Conservation (phyloP, 2,797 vertebrate genomes). For the Macropus fuliginosus region DNA sequence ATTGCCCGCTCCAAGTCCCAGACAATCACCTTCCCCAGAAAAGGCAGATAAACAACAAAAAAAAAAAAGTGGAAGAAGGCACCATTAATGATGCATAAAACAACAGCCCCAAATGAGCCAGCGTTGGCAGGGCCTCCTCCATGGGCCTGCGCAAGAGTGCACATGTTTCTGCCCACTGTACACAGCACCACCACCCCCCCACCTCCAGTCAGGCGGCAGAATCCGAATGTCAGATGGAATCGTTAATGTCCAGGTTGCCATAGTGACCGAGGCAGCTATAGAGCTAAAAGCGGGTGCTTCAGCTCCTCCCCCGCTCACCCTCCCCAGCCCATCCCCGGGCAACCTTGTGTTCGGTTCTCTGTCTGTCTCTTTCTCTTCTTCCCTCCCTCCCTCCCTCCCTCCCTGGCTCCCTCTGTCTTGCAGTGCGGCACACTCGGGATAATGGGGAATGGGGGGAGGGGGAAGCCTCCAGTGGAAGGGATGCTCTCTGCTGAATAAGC, state of each 20-base stretch:
- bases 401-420: not conserved
- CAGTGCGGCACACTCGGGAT: not conserved
- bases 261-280: conserved; percentile 81
- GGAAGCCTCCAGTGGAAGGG: not conserved
- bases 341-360: conserved; percentile 62
- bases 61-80: conserved; percentile 24
- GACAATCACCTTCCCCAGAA: conserved; percentile 55
- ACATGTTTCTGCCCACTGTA: conserved; percentile 39
- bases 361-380: not conserved
- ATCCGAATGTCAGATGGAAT: conserved; percentile 88
- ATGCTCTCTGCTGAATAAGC: not conserved
- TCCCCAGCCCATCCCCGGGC: conserved; percentile 28
- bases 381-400: not conserved
- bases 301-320: conserved; percentile 48
- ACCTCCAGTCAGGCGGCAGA: conserved; percentile 82
- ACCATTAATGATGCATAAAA: conserved; percentile 8
- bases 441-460: not conserved
- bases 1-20: conserved; percentile 59
- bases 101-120: accelerated
- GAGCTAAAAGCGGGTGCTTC: conserved; percentile 71
- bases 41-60: conserved; percentile 38
- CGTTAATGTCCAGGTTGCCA: conserved; percentile 87
- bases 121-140: accelerated
- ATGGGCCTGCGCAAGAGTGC: conserved; percentile 12
- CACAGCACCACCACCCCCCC: conserved; percentile 50